Conservation (phyloP, 2,113 vertebrate species). For the Phaethon lepturus region DNA sequence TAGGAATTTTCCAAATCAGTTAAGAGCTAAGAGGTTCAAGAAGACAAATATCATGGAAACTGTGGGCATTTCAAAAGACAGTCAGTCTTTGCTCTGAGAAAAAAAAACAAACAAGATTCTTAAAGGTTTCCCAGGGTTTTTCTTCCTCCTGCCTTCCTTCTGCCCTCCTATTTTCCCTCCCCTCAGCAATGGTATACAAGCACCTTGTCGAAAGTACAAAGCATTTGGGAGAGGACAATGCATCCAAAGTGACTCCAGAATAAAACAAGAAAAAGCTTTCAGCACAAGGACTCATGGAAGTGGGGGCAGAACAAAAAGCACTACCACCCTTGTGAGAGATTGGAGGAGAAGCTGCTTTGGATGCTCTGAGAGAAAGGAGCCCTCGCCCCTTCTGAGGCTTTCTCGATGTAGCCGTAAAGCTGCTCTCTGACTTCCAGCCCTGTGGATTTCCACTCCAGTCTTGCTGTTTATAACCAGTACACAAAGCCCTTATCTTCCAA, state of each 20-base stretch:
- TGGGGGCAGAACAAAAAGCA: conserved; percentile 12
- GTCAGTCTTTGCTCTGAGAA: background rate
- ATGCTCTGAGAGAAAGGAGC: background rate
- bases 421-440: conserved; percentile 10
- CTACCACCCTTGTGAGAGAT: background rate
- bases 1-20: background rate
- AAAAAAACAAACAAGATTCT: background rate
- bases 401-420: background rate
- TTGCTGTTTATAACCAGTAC: conserved; percentile 45
- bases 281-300: background rate
- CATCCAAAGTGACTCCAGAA: conserved; percentile 10
- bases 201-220: background rate
- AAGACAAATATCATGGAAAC: background rate
- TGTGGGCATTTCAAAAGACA: background rate
- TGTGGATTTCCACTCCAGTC: conserved; percentile 40
- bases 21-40: background rate
- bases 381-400: background rate
- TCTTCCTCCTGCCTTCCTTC: background rate
- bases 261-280: conserved; percentile 38
- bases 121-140: background rate
- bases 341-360: conserved; percentile 16
- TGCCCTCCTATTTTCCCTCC: background rate
- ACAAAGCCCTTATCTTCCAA: conserved; percentile 57
- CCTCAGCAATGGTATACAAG: background rate
- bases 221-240: background rate